Evolutionary conservation across 2,888 invertebrate genomes (phyloP), one percentile per base, ranked within the genome.

Genomic region (Rutpela maculata): DNA sequence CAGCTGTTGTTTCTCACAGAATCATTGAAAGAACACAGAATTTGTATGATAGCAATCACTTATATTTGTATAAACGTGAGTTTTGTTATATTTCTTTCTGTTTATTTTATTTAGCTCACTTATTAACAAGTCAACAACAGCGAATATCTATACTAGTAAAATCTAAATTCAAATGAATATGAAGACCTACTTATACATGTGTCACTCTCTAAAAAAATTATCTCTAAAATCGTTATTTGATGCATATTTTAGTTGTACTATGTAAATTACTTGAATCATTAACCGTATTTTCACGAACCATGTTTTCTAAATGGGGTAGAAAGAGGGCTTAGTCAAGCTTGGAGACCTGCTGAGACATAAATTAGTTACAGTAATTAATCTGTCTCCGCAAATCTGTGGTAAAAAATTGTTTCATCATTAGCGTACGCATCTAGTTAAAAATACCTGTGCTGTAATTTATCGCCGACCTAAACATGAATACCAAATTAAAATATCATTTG

Each of bases 311-410:
- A 50, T 50, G 50, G 50, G 50, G n/a, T 15, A 17, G 50, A 50
- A 50, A 50, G 50, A n/a, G n/a, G 50, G 50, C 50, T 50, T 50
- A 50, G 50, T 43, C 43, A 43, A 15, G 43, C 11, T 9, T 43
- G 50, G n/a, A 50, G 50, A 50, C 50, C n/a, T 50, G 50, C 15
- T 50, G 50, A 50, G 50, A 50, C 50, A 50, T 50, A 50, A 50
- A 50, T 50, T 50, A 50, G 50, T 50, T 3, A n/a, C n/a, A 50
- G n/a, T 50, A 50, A 50, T 50, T 50, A 50, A 50, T 50, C 50
- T 50, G 50, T 50, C 50, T 50, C 50, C 50, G n/a, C 50, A n/a
- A 50, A 50, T 50, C 50, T 50, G 50, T 50, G 50, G 15, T 50
- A 50, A 50, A 50, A 50, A 50, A n/a, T 50, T 50, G 7, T 50